These are phyloP conservation scores for Megastigmus dorsalis DNA, from an alignment of 2,888 invertebrate species.

Conservation along the genomic window DNA sequence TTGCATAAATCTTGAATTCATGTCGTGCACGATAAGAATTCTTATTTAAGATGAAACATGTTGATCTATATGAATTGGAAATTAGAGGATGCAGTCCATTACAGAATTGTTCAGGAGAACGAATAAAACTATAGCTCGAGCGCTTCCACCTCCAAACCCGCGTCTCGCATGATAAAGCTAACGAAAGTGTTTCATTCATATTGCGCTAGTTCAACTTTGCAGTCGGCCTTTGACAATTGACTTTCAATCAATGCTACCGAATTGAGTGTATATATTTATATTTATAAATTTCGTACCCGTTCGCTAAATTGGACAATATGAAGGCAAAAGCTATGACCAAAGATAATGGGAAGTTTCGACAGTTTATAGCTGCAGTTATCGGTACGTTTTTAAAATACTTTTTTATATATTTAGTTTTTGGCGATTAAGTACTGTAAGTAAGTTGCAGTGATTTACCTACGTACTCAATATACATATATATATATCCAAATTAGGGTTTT, in stretches of 20 bases:
- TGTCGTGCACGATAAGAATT: conserved; percentile 13
- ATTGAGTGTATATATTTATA: neutral
- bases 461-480: too few relatives aligned
- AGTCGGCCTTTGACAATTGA: too few relatives aligned
- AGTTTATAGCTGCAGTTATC: conserved; percentile 61
- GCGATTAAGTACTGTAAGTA: too few relatives aligned
- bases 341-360: conserved; percentile 61
- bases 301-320: neutral
- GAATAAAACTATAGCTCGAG: neutral
- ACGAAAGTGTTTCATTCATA: neutral
- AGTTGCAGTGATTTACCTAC: too few relatives aligned
- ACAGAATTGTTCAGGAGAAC: neutral
- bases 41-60: neutral
- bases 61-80: conserved; percentile 63
- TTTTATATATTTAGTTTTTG: too few relatives aligned
- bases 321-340: neutral
- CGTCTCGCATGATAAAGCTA: neutral
- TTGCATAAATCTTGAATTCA: neutral
- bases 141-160: neutral
- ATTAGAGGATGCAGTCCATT: conserved; percentile 36
- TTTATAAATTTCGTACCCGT: neutral
- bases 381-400: conserved; percentile 57
- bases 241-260: too few relatives aligned
- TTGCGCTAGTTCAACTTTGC: neutral
- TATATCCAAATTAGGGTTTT: too few relatives aligned